phyloP scores from a whole-genome alignment of 2,113 vertebrate species.

The Oryzias woworae region DNA sequence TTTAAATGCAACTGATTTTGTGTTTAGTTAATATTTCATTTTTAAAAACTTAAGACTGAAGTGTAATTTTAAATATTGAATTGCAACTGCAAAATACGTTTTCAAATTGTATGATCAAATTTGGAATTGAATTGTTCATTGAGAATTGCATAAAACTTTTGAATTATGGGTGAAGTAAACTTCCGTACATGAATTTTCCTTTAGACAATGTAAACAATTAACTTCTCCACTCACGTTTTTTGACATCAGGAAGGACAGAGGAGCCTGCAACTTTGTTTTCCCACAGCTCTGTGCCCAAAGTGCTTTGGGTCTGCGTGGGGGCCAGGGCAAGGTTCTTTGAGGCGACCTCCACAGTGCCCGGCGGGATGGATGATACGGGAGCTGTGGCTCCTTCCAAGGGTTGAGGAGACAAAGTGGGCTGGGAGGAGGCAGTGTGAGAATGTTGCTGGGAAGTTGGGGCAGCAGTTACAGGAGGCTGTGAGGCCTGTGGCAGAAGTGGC shows the following conservation, averaged over 20 bases:
- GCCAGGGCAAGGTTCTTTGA: conserved; percentile 76
- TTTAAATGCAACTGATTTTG: too few species aligned
- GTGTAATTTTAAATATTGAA: too few species aligned
- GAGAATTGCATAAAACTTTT: too few species aligned
- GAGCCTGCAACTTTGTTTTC: conserved; percentile 89
- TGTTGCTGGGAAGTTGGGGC: conserved; percentile 57
- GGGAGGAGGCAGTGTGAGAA: conserved; percentile 57
- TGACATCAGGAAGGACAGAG: conserved; percentile 86
- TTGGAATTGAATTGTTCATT: too few species aligned
- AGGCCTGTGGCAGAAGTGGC: conserved; percentile 28
- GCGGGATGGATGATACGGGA: conserved; percentile 62
- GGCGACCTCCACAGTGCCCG: conserved; percentile 77
- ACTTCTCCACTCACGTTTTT: conserved; percentile 86
- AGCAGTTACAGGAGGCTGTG: conserved; percentile 53
- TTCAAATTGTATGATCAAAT: too few species aligned
- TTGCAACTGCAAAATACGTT: too few species aligned
- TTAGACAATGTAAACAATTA: neutral
- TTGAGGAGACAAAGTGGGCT: conserved; percentile 61
- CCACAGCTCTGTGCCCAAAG: conserved; percentile 90
- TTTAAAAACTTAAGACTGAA: too few species aligned
- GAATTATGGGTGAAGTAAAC: too few species aligned
- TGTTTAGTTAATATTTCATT: too few species aligned
- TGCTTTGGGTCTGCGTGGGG: conserved; percentile 78
- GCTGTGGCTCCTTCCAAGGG: conserved; percentile 66
- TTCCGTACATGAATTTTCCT: too few species aligned